Evolutionary conservation across 2,888 invertebrate genomes (phyloP).

Genomic region (Drosophila ezoana): DNA sequence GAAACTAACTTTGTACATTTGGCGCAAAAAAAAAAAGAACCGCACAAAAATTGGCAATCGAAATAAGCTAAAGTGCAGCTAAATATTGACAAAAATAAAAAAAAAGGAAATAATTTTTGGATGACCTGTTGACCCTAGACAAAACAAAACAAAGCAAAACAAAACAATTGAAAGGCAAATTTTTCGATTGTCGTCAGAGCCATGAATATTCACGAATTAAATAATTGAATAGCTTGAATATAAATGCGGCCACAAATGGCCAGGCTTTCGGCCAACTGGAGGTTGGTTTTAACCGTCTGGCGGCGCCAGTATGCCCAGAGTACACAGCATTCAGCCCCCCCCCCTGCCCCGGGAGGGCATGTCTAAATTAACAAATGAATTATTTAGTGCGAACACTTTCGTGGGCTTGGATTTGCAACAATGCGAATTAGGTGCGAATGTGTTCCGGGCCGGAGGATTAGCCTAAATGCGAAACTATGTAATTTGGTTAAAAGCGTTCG

Average conservation of each 20-base stretch:
- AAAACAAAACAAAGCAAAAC: slow-evolving; percentile 26
- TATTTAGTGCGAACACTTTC: slow-evolving; percentile 75
- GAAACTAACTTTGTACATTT: neutral
- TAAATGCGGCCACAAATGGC: slow-evolving; percentile 59
- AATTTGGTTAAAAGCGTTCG: slow-evolving; percentile 70
- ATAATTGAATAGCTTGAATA: slow-evolving; percentile 74
- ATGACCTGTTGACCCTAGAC: slow-evolving; percentile 43
- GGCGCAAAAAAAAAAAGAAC: neutral
- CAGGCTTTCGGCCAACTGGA: slow-evolving; percentile 6
- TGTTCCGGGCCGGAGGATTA: slow-evolving; percentile 66
- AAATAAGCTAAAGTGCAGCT: neutral
- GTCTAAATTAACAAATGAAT: slow-evolving; percentile 79
- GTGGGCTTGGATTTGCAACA: slow-evolving; percentile 66
- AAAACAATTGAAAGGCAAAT: slow-evolving; percentile 71
- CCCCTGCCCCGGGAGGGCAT: slow-evolving; percentile 27
- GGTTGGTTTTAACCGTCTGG: slow-evolving; percentile 28
- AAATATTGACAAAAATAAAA: slow-evolving; percentile 6
- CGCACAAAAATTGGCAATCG: neutral
- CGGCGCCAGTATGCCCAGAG: slow-evolving; percentile 46
- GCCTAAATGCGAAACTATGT: slow-evolving; percentile 69
- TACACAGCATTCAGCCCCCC: slow-evolving; percentile 29
- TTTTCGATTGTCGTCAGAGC: slow-evolving; percentile 68
- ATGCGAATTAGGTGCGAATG: slow-evolving; percentile 77
- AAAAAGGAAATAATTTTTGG: neutral
- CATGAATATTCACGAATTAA: slow-evolving; percentile 75